Evolutionary conservation across 2,888 invertebrate species (phyloP).

Genomic region (Seira sanloemensis): DNA sequence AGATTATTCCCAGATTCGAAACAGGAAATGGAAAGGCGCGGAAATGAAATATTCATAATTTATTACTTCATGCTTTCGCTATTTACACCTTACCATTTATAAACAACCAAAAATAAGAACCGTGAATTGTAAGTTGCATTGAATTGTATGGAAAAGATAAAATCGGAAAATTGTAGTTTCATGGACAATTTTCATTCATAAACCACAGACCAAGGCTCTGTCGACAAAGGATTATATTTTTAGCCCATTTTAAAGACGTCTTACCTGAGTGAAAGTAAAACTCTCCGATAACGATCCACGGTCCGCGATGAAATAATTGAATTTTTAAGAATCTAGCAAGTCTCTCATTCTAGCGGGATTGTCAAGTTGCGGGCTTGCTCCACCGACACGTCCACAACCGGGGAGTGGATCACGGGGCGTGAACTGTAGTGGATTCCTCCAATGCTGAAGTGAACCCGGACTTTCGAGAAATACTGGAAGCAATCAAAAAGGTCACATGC

Average conservation of each 20-base stretch:
- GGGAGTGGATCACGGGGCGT: slow-evolving; percentile 81
- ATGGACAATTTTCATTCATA: too few species aligned
- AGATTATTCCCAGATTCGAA: neutral
- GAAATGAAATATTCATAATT: slow-evolving; percentile 60
- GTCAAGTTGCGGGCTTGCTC: slow-evolving; percentile 89
- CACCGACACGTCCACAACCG: slow-evolving; percentile 77
- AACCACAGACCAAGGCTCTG: too few species aligned
- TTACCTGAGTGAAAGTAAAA: slow-evolving; percentile 88
- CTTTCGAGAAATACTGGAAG: slow-evolving; percentile 87
- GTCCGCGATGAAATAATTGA: slow-evolving; percentile 84
- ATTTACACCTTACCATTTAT: neutral
- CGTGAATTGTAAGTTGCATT: too few species aligned
- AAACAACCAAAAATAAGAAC: slow-evolving; percentile 1
- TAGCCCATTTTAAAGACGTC: too few species aligned
- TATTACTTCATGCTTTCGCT: slow-evolving; percentile 31
- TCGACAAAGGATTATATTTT: too few species aligned
- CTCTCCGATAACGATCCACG: slow-evolving; percentile 92
- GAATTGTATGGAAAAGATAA: neutral
- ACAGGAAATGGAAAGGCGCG: slow-evolving; percentile 16
- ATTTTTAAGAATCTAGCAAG: slow-evolving; percentile 85
- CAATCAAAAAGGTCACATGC: slow-evolving; percentile 63
- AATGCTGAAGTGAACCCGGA: slow-evolving; percentile 85
- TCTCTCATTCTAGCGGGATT: slow-evolving; percentile 85
- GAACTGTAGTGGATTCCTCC: slow-evolving; percentile 82
- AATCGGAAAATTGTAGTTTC: too few species aligned